These are phyloP conservation scores for Liodrosophila aerea DNA, from an alignment of 2,888 invertebrate species.

Conservation along the genomic window DNA sequence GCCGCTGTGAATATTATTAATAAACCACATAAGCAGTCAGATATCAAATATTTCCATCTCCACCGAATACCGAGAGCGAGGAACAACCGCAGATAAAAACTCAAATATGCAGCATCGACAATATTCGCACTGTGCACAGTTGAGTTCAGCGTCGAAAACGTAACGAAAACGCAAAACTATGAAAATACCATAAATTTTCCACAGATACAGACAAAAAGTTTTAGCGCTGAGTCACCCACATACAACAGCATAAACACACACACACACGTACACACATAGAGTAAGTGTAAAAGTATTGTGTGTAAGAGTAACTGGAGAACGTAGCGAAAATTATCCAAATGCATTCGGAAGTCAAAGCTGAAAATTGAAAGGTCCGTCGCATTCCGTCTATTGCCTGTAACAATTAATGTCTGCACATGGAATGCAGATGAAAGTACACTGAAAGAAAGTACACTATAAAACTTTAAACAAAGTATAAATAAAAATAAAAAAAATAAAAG, in stretches of 20 bases:
- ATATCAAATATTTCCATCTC: constrained; percentile 18
- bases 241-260: constrained; percentile 6
- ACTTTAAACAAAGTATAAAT: background rate
- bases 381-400: constrained; percentile 23
- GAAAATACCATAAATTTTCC: constrained; percentile 71
- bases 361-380: constrained; percentile 37
- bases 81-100: constrained; percentile 57
- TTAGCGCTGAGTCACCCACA: constrained; percentile 35
- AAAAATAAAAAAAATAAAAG: no score
- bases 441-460: no score
- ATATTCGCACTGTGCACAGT: constrained; percentile 52
- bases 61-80: constrained; percentile 3
- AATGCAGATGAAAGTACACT: constrained; percentile 11
- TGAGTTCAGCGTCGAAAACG: constrained; percentile 28
- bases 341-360: constrained; percentile 47
- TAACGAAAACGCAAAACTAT: constrained; percentile 67
- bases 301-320: background rate
- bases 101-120: constrained; percentile 71
- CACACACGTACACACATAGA: constrained; percentile 8
- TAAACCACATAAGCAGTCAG: constrained; percentile 57
- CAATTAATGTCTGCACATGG: constrained; percentile 50
- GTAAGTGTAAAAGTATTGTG: background rate
- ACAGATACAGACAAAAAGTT: constrained; percentile 52
- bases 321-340: constrained; percentile 58
- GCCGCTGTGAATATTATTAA: constrained; percentile 59